Base-by-base conservation (phyloP, 37 sponge, comb jelly and placozoan genomes). In the Halisarca cf. caerulea region DNA sequence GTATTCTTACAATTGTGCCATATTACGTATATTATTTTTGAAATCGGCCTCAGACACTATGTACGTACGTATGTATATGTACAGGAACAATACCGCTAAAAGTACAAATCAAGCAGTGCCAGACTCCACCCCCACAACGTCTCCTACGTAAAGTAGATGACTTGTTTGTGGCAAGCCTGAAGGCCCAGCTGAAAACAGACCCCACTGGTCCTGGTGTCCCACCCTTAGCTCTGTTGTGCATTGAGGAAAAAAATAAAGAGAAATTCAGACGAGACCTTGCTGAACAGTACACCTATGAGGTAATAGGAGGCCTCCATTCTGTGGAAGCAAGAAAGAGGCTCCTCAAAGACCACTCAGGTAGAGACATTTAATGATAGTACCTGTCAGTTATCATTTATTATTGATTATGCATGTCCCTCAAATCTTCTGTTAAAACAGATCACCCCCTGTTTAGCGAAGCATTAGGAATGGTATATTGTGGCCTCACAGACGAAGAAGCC, bases 191-290 rank as follows among this genome's bases (percentile, higher is more conserved):
- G 18, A 3, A 9, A 14, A 36, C 40, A 59, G 88, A 88, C 60
- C 83, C 83, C 35, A 38, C 71, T 82, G 88, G 83, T 8, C 69
- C 80, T 55, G 88, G 88, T 58, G 69, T 82, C 42, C 78, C 83
- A n/a, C 88, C 88, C 6, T 9, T 88, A 18, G 83, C 57, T 18
- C 57, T 54, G 57, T 83, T 42, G 88, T 88, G 51, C 24, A 53
- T 83, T 20, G 68, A 75, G 43, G 78, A 55, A 54, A 54, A 11
- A 17, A 54, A 11, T 18, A 54, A 11, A 18, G 57, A 54, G 17
- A 54, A 17, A 54, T 54, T 54, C 57, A 54, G 57, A 54, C 15
- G 17, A 54, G 57, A 54, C 57, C 57, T 54, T 18, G 17, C 17
- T 18, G 15, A 54, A 17, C 57, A 54, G 14, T 88, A 88, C 45